A percentile compares a stretch with the other conserved stretches of the same genome.
phyloP scores from a whole-genome alignment of 2,113 vertebrate species.

The Lagopus muta region DNA sequence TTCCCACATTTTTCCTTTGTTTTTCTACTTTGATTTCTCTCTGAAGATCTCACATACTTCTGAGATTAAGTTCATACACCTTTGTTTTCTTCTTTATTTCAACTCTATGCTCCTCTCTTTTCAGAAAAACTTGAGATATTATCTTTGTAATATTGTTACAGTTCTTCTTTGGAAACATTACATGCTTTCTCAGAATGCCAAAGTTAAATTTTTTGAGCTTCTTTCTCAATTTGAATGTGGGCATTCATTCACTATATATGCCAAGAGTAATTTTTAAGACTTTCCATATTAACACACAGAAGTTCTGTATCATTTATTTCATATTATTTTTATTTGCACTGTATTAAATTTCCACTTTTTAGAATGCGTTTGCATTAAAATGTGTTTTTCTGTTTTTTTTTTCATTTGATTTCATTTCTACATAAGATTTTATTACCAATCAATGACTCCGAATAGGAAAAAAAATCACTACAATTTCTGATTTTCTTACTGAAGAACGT shows the following conservation, averaged over 20 bases:
- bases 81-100: background rate
- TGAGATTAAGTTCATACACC: background rate
- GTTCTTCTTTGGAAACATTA: background rate
- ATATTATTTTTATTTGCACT: background rate
- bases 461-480: background rate
- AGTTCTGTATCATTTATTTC: background rate
- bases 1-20: background rate
- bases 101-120: background rate
- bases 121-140: background rate
- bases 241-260: background rate
- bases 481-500: background rate
- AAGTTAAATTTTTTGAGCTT: background rate
- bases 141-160: background rate
- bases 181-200: background rate
- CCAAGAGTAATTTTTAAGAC: background rate
- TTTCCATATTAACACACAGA: background rate
- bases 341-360: accelerated
- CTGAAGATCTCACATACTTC: accelerated
- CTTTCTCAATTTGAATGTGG: background rate
- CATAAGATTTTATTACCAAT: background rate
- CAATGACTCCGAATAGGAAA: background rate
- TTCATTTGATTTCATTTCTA: background rate
- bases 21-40: background rate
- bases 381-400: background rate
- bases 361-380: background rate